A percentile compares a stretch with the other conserved stretches of the same genome.
phyloP scores from a whole-genome alignment of 2,113 vertebrate genomes.

The Myiopsitta monachus region DNA sequence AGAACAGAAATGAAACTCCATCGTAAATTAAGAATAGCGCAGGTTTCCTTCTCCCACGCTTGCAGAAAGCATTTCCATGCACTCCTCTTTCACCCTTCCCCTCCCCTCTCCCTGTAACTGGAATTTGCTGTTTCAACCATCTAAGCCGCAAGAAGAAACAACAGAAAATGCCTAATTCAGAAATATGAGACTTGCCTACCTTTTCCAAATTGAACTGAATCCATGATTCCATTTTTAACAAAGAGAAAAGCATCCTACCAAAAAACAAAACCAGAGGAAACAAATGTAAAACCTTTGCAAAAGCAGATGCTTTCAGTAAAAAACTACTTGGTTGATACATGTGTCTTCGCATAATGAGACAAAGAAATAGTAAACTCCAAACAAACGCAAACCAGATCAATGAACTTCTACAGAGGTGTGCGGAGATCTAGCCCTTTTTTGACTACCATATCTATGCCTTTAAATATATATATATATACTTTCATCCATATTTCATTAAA shows the following conservation, averaged over 20 bases:
- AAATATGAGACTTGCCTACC: constrained; percentile 70
- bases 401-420: not conserved
- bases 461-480: not conserved
- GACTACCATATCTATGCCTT: not conserved
- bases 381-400: not conserved
- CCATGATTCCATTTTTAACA: constrained; percentile 77
- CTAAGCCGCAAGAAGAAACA: not conserved
- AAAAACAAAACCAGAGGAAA: not conserved
- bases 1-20: not conserved
- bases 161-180: not conserved
- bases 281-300: not conserved
- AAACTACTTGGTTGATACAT: accelerated
- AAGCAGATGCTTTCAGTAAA: not conserved
- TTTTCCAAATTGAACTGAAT: constrained; percentile 84
- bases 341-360: not conserved
- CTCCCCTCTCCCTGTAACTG: not conserved
- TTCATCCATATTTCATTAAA: not conserved
- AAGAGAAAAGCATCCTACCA: constrained; percentile 76
- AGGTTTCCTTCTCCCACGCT: not conserved
- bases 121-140: not conserved
- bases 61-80: not conserved
- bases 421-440: not conserved
- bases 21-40: not conserved
- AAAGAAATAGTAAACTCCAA: not conserved
- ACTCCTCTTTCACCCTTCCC: not conserved